Evolutionary conservation across 2,113 vertebrate genomes (phyloP).

Genomic region (Trochalopteron elliotii): DNA sequence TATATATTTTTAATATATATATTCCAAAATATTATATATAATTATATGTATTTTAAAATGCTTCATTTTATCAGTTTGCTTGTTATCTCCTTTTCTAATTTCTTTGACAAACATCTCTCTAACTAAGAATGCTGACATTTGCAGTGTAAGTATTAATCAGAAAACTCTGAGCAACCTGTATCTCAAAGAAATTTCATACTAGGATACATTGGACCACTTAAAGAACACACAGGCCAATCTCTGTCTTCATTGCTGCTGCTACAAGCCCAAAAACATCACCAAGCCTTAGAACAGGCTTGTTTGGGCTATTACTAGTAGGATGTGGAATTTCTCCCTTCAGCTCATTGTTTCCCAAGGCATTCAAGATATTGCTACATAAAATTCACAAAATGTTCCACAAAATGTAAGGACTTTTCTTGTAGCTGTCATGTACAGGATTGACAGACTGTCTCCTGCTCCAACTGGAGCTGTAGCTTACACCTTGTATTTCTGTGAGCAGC

Average conservation of each 20-base stretch:
- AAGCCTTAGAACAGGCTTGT: neutral
- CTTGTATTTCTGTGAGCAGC: neutral
- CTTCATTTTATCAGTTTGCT: neutral
- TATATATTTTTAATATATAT: neutral
- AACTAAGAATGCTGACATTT: neutral
- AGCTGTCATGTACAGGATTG: neutral
- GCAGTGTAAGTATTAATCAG: neutral
- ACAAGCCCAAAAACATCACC: fast-evolving
- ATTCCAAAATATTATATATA: neutral
- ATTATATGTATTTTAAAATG: neutral
- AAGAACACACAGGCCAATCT: neutral
- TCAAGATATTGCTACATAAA: neutral
- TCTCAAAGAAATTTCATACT: neutral
- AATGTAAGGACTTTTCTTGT: neutral
- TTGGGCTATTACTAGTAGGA: neutral
- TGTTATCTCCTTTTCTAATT: neutral
- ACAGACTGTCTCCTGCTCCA: neutral
- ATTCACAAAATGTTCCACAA: neutral
- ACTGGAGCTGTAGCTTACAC: neutral
- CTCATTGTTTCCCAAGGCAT: neutral
- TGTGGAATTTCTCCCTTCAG: neutral
- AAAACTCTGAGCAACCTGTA: neutral
- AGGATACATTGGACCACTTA: neutral
- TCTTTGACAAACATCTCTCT: neutral
- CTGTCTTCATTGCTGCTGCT: neutral